phyloP scores from a whole-genome alignment of 2,888 invertebrate species.

The Hoplodrina ambigua region DNA sequence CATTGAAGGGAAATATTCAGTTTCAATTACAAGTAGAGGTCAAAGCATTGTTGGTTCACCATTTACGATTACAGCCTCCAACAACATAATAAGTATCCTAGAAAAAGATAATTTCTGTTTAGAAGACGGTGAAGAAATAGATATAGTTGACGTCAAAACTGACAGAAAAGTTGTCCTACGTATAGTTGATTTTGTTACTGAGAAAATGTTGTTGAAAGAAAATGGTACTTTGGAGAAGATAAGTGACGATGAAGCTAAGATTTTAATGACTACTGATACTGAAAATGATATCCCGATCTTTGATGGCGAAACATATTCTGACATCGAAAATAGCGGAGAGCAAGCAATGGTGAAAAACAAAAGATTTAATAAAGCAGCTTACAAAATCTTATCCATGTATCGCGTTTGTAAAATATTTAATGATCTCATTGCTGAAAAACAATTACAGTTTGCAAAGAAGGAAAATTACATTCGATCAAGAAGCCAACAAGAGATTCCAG shows the following conservation, averaged over 20 bases:
- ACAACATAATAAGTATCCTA: conserved; percentile 78
- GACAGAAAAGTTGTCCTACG: conserved; percentile 87
- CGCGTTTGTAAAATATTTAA: conserved; percentile 79
- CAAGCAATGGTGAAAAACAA: conserved; percentile 38
- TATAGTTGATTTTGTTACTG: conserved; percentile 90
- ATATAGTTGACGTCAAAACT: conserved; percentile 83
- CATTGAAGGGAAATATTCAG: conserved; percentile 89
- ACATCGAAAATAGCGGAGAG: conserved; percentile 30
- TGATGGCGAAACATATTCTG: conserved; percentile 56
- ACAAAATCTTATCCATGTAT: conserved; percentile 78
- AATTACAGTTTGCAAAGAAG: conserved; percentile 48
- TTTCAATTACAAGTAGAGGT: conserved; percentile 90
- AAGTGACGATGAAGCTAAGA: conserved; percentile 83
- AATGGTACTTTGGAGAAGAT: conserved; percentile 88
- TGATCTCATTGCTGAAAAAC: conserved; percentile 67
- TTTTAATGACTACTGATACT: conserved; percentile 78
- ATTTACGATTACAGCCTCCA: conserved; percentile 86
- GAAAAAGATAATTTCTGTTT: conserved; percentile 82
- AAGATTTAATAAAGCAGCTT: conserved; percentile 76
- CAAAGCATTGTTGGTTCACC: conserved; percentile 91
- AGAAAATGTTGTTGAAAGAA: conserved; percentile 89
- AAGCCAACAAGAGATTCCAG: conserved; percentile 81
- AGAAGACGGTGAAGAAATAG: conserved; percentile 88
- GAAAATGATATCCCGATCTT: conserved; percentile 61
- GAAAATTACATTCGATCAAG: conserved; percentile 60